Conservation (phyloP, 2,113 vertebrate genomes). For the Acinonyx jubatus region DNA sequence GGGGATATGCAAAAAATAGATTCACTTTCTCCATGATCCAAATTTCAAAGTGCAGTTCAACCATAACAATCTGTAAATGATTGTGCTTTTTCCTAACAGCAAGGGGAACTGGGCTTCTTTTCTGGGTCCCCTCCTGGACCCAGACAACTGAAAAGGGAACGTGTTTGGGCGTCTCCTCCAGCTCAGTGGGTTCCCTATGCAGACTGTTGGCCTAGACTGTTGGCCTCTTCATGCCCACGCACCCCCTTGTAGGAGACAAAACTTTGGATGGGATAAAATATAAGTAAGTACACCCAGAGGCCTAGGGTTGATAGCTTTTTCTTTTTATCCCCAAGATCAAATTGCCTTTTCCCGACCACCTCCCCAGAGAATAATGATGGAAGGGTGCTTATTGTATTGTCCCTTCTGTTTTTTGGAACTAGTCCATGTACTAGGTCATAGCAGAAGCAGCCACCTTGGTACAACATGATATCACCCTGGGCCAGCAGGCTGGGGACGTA, state of each 20-base stretch:
- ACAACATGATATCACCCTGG: background rate
- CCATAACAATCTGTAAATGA: background rate
- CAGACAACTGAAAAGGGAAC: background rate
- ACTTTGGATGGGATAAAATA: background rate
- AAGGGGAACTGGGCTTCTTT: background rate
- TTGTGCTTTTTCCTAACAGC: background rate
- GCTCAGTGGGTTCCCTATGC: background rate
- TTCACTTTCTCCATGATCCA: background rate
- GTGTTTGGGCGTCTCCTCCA: background rate
- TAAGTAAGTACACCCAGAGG: background rate
- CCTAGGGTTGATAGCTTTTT: background rate
- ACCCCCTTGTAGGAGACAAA: background rate
- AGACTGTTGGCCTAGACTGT: background rate
- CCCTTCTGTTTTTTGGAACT: background rate
- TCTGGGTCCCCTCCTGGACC: background rate
- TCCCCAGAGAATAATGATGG: background rate
- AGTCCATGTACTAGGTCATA: background rate
- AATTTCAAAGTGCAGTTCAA: background rate
- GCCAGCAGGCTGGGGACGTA: background rate
- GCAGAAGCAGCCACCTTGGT: background rate
- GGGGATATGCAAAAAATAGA: background rate
- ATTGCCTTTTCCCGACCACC: background rate
- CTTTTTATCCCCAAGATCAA: background rate
- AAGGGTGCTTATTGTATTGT: background rate
- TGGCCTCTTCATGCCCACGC: background rate